These are phyloP conservation scores for Ascaphus truei DNA, from an alignment of 2,113 vertebrate genomes.

Conservation along the genomic window DNA sequence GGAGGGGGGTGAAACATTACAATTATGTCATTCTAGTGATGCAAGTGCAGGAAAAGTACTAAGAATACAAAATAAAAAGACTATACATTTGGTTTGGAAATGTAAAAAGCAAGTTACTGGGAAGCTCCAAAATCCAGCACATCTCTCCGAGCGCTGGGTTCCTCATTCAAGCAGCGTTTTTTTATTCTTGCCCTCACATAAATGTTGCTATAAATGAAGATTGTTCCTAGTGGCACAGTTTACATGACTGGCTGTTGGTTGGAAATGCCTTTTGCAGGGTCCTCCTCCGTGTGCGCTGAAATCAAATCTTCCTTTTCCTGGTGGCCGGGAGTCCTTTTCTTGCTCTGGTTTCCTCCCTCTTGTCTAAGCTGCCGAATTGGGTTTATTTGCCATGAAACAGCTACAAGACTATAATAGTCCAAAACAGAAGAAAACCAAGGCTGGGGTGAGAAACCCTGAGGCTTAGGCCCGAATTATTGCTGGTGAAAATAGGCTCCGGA, in stretches of 20 bases:
- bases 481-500: constrained; percentile 92
- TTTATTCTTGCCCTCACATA: neutral
- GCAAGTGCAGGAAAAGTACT: neutral
- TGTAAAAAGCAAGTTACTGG: constrained; percentile 45
- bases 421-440: constrained; percentile 61
- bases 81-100: constrained; percentile 58
- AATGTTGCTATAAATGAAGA: neutral
- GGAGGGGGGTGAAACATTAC: constrained; percentile 20
- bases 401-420: constrained; percentile 67
- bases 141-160: neutral
- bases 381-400: neutral
- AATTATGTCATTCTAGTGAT: constrained; percentile 18
- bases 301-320: constrained; percentile 9
- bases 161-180: neutral
- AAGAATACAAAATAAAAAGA: neutral
- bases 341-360: neutral
- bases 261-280: neutral
- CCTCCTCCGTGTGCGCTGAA: neutral
- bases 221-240: neutral
- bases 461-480: constrained; percentile 81
- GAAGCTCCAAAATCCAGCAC: neutral
- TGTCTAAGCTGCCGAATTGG: neutral
- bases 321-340: neutral
- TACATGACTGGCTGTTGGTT: too few relatives aligned
- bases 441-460: constrained; percentile 52